phyloP scores from a whole-genome alignment of 2,888 invertebrate species.

The Pachymerium ferrugineum region DNA sequence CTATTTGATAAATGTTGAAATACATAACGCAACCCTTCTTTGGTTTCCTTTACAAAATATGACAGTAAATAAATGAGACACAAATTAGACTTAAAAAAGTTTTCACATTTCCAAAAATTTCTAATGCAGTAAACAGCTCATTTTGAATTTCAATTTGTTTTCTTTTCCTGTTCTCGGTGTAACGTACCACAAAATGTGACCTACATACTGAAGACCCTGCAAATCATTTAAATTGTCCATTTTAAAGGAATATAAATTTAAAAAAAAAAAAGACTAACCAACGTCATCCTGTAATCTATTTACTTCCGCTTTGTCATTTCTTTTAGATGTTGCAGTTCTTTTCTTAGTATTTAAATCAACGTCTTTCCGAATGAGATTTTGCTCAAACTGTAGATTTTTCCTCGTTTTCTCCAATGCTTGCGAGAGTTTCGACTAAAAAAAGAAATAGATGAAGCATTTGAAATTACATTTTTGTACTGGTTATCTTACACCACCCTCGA shows the following conservation, averaged over 20 bases:
- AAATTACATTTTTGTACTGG: too few relatives aligned
- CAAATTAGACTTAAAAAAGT: not conserved
- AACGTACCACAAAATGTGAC: not conserved
- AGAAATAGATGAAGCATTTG: not conserved
- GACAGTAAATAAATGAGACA: not conserved
- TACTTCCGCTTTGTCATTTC: not conserved
- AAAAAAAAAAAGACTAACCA: too few relatives aligned
- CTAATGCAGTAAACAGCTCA: not conserved
- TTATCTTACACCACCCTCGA: not conserved
- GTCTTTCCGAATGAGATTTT: not conserved
- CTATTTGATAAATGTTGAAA: not conserved
- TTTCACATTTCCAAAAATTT: not conserved
- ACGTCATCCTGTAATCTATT: not conserved
- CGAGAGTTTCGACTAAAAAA: not conserved
- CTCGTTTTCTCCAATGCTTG: not conserved
- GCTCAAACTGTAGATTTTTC: not conserved
- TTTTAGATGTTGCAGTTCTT: not conserved
- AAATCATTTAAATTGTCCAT: not conserved
- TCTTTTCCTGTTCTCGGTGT: not conserved
- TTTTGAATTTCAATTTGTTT: not conserved
- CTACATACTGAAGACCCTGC: not conserved
- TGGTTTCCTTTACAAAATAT: not conserved
- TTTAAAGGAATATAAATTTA: too few relatives aligned
- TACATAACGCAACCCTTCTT: not conserved
- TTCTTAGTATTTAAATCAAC: not conserved